These are phyloP conservation scores for Tuta absoluta DNA, from an alignment of 2,888 invertebrate genomes.

Conservation along the genomic window DNA sequence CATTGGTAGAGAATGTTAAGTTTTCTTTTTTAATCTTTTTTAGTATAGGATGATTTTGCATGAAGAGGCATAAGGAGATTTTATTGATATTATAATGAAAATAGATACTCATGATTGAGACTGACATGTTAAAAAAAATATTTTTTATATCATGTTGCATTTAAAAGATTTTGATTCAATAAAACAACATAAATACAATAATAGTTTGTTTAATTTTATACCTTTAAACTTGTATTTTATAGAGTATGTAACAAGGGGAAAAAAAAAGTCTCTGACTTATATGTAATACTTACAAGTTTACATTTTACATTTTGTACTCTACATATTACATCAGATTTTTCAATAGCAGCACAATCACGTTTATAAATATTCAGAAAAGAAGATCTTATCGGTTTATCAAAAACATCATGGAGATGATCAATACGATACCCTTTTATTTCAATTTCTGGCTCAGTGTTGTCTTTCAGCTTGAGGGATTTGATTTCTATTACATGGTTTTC, in stretches of 20 bases:
- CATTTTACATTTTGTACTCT: not conserved
- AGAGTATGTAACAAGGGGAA: not conserved
- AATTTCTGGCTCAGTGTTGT: too few species aligned
- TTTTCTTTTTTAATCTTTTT: too few species aligned
- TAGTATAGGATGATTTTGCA: too few species aligned
- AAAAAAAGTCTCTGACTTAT: not conserved
- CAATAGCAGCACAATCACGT: slow-evolving; percentile 21
- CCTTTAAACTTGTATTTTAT: not conserved
- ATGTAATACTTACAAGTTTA: not conserved
- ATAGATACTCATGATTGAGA: too few species aligned
- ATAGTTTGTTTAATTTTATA: not conserved
- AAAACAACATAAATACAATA: too few species aligned
- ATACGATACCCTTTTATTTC: too few species aligned
- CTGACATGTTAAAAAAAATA: too few species aligned
- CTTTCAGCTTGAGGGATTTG: slow-evolving; percentile 23
- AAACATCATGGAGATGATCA: slow-evolving; percentile 23
- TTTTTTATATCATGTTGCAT: too few species aligned
- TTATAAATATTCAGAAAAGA: slow-evolving; percentile 32
- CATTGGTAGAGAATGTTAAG: too few species aligned
- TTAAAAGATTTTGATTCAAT: too few species aligned
- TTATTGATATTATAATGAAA: too few species aligned
- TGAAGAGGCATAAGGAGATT: too few species aligned
- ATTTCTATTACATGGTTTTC: slow-evolving; percentile 29
- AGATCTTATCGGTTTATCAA: slow-evolving; percentile 33
- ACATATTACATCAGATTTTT: not conserved